phyloP scores from a whole-genome alignment of 2,113 vertebrate genomes.

The Uropsilus gracilis region DNA sequence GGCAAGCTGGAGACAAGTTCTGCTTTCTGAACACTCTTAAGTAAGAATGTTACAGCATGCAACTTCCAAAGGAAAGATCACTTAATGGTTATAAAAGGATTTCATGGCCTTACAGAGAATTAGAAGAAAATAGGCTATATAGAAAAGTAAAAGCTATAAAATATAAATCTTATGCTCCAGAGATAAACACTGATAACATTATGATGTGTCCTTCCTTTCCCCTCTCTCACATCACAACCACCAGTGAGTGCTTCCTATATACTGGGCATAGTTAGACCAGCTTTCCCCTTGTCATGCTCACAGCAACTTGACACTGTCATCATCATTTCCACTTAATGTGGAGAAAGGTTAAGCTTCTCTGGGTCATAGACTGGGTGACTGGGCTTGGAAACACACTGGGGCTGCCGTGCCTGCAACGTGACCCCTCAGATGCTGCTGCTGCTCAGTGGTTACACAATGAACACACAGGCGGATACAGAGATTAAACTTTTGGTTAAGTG shows the following conservation, averaged over 20 bases:
- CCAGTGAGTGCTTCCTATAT: not conserved
- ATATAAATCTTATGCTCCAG: not conserved
- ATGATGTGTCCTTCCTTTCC: not conserved
- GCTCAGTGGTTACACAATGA: rapidly evolving
- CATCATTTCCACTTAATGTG: not conserved
- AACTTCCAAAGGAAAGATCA: not conserved
- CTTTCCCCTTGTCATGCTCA: not conserved
- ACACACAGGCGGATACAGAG: not conserved
- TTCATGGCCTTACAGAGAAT: not conserved
- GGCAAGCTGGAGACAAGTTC: no score
- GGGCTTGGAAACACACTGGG: not conserved
- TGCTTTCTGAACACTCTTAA: not conserved
- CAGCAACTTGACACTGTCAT: not conserved
- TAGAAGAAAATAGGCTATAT: not conserved
- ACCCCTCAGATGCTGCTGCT: not conserved
- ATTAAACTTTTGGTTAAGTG: not conserved
- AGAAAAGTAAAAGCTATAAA: not conserved
- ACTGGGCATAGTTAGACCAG: not conserved
- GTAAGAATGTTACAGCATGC: not conserved
- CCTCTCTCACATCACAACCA: not conserved
- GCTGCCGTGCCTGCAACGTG: not conserved
- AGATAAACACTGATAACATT: not conserved
- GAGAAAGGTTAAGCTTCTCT: not conserved
- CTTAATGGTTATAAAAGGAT: not conserved
- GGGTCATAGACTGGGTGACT: not conserved